Base-by-base conservation (phyloP, 2,797 vertebrate species). In the Cossypha polioptera region DNA sequence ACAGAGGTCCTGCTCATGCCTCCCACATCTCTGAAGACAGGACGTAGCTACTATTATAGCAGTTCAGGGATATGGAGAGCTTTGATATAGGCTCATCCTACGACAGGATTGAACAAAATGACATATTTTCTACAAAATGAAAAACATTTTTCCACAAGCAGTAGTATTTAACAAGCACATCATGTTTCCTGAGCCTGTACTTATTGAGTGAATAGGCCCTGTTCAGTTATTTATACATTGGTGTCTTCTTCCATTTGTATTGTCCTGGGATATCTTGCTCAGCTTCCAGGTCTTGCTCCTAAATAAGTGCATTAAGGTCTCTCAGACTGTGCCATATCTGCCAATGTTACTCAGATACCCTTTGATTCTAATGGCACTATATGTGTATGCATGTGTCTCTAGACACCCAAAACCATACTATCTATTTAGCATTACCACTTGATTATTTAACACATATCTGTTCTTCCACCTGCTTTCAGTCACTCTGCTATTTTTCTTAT, bases 71-170 rank as follows among this genome's bases (percentile, higher is more conserved):
- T 68, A 48, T 28, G 2, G 29, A 90, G 9, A 86, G 2, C 19
- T 72, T 72, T 85, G 50, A 61, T 75, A 68, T 42, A 68, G 20
- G 7, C 33, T 88, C 25, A 84, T 43, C 13, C 2, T 81, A 24
- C n/a, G 31, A 42, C 2, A 69, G 1, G 2, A 42, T 4, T 59
- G 9, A 80, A 42, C 0, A 80, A 62, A 66, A 68, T 22, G 0
- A 24, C 13, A 13, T 0, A 8, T 50, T 47, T 62, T 78, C 15
- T 1, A 2, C 15, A 54, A 91, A 77, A 85, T 22, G 6, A 1
- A 75, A 18, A 68, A 36, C 4, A 22, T 54, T 66, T 54, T 51
- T 35, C 22, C 5, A 35, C 16, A 69, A 61, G 15, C 17, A 59
- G 7, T 11, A 42, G 7, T 20, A 33, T 35, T 43, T 55, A 59